These are phyloP conservation scores for Perca schrenkii DNA, from an alignment of 2,113 vertebrate genomes.

Conservation along the genomic window DNA sequence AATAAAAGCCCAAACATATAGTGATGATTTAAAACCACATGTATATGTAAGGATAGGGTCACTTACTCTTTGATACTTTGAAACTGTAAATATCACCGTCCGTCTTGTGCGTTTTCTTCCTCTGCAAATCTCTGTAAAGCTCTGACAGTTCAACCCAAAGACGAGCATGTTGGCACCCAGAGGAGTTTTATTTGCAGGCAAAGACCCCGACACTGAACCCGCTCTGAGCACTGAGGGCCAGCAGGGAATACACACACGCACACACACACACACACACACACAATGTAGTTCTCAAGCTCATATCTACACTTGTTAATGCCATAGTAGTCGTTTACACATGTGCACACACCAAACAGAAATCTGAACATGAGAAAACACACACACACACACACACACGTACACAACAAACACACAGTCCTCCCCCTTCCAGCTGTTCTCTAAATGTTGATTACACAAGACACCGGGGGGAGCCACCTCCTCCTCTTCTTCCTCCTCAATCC, in stretches of 20 bases:
- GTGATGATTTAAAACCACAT: background rate
- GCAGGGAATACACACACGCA: conserved; percentile 52
- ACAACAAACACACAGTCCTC: conserved; percentile 13
- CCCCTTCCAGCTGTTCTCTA: conserved; percentile 76
- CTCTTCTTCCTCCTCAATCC: conserved; percentile 41
- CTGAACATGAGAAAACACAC: conserved; percentile 50
- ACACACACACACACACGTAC: conserved; percentile 37
- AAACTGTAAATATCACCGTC: background rate
- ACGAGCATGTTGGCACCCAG: conserved; percentile 39
- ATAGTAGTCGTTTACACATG: background rate
- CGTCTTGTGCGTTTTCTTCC: background rate
- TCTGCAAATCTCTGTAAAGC: background rate
- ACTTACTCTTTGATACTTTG: background rate
- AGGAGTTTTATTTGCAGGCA: conserved; percentile 57
- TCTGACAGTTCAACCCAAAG: conserved; percentile 49
- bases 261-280: conserved; percentile 21
- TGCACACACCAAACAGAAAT: conserved; percentile 13
- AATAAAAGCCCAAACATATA: background rate
- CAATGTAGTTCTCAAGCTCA: background rate
- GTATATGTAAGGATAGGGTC: background rate
- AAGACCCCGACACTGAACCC: conserved; percentile 69
- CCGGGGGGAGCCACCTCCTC: conserved; percentile 38
- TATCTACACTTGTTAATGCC: conserved; percentile 8
- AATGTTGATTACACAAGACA: conserved; percentile 84
- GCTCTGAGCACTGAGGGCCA: conserved; percentile 63